phyloP scores from a whole-genome alignment of 2,888 invertebrate species.

The Drosophila prostipennis region DNA sequence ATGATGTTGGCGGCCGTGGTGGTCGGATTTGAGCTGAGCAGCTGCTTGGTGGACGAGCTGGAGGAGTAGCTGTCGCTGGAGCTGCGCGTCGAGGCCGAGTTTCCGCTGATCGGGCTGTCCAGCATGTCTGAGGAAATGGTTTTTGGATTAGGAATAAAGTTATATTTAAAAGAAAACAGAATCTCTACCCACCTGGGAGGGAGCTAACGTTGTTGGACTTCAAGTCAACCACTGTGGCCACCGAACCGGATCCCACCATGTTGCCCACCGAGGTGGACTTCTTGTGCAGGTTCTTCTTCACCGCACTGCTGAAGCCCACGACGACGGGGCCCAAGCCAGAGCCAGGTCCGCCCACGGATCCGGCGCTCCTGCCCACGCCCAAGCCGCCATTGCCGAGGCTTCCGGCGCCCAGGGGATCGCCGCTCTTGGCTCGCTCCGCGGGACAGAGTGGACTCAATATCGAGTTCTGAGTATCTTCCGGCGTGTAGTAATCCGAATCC shows the following conservation, averaged over 20 bases:
- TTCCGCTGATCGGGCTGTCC: constrained; percentile 88
- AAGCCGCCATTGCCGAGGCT: not conserved
- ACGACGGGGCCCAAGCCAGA: constrained; percentile 27
- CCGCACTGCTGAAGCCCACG: constrained; percentile 62
- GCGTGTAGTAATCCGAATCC: constrained; percentile 92
- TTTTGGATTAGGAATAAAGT: no score
- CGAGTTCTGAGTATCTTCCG: constrained; percentile 89
- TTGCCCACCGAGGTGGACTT: constrained; percentile 83
- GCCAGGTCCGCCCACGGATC: constrained; percentile 15
- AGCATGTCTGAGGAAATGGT: constrained; percentile 76
- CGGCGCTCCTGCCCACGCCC: constrained; percentile 19
- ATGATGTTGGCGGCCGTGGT: constrained; percentile 81
- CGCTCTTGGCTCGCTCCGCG: constrained; percentile 66
- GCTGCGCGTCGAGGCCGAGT: constrained; percentile 86
- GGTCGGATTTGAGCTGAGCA: constrained; percentile 86
- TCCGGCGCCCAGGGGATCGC: constrained; percentile 60
- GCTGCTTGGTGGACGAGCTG: constrained; percentile 90
- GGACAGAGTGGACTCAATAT: constrained; percentile 87
- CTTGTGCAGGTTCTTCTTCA: constrained; percentile 81
- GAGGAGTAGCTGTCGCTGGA: constrained; percentile 93
- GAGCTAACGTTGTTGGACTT: constrained; percentile 87
- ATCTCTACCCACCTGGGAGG: constrained; percentile 85
- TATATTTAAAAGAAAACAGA: accelerated
- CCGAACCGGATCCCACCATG: constrained; percentile 74
- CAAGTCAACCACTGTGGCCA: constrained; percentile 73